These are phyloP conservation scores for Phengaris alcon DNA, from an alignment of 2,888 invertebrate genomes.

Conservation along the genomic window DNA sequence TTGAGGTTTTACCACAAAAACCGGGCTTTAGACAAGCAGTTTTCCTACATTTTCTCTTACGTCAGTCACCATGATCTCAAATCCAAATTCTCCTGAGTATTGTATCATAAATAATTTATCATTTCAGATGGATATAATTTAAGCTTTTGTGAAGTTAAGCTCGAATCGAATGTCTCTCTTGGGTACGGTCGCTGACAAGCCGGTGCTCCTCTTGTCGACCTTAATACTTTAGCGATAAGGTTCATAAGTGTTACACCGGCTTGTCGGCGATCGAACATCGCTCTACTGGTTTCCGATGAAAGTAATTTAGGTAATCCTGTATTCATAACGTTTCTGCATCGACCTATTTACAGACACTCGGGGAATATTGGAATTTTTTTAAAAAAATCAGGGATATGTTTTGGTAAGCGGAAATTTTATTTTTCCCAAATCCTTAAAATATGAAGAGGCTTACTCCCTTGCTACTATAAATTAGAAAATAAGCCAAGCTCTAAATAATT, in stretches of 20 bases:
- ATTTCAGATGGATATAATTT: background rate
- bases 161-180: background rate
- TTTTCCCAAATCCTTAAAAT: too few species aligned
- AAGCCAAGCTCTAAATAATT: too few species aligned
- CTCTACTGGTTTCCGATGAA: slow-evolving; percentile 17
- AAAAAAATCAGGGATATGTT: too few species aligned
- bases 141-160: slow-evolving; percentile 5
- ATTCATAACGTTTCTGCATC: slow-evolving; percentile 14
- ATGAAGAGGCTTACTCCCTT: too few species aligned
- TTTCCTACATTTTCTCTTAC: background rate
- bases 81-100: background rate
- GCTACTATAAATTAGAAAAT: too few species aligned
- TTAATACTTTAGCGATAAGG: background rate
- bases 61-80: background rate
- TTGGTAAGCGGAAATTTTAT: too few species aligned
- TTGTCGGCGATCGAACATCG: too few species aligned
- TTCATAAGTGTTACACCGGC: background rate
- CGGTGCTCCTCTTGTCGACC: background rate
- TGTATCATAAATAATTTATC: slow-evolving; percentile 6
- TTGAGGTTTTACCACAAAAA: too few species aligned
- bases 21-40: background rate
- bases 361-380: slow-evolving; percentile 1
- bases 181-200: background rate
- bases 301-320: slow-evolving; percentile 22
- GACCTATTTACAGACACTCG: slow-evolving; percentile 1